Base-by-base conservation (phyloP, 2,888 invertebrate species). In the Latrodectus hesperus region DNA sequence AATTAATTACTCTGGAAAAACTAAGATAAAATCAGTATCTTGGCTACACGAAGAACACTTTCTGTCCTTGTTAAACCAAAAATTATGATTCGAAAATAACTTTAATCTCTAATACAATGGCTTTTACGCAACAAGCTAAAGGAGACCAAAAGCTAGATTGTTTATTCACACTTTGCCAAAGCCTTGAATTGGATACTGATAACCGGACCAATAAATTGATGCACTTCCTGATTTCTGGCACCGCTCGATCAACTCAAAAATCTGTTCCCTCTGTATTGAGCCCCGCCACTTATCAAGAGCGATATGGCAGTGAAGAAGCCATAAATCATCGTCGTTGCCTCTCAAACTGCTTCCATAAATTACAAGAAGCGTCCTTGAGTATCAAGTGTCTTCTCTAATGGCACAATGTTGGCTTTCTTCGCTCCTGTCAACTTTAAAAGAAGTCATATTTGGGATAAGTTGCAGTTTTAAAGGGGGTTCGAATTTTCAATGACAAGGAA, bases 161-260 rank as follows among this genome's bases (percentile, higher is more conserved):
- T 60, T 60, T 60, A 60, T 60, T 60, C 60, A 10, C 60, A 60
- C 60, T 60, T 60, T 16, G n/a, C 60, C n/a, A n/a, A 60, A 60
- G 12, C 60, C 60, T 60, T 60, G 60, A 60, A 60, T 60, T n/a
- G 10, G 60, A 60, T 60, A 60, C 60, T 14, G 60, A 60, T 60
- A 60, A 60, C 60, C 60, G 60, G 60, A 60, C 60, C 60, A 60
- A 60, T 60, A 60, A 60, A 60, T 60, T n/a, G 60, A 60, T 60
- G 60, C 60, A 60, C 60, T 60, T 60, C 60, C 60, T 60, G 60
- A 60, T 60, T 60, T 12, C 60, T 60, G 60, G 60, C 60, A 60
- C 60, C 60, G 60, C 60, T 16, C 12, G n/a, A 60, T 60, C 60
- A 60, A 60, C 60, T 60, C n/a, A 16, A 60, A 60, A 60, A 60